Conservation (phyloP, 2,113 vertebrate species). For the Indri indri region DNA sequence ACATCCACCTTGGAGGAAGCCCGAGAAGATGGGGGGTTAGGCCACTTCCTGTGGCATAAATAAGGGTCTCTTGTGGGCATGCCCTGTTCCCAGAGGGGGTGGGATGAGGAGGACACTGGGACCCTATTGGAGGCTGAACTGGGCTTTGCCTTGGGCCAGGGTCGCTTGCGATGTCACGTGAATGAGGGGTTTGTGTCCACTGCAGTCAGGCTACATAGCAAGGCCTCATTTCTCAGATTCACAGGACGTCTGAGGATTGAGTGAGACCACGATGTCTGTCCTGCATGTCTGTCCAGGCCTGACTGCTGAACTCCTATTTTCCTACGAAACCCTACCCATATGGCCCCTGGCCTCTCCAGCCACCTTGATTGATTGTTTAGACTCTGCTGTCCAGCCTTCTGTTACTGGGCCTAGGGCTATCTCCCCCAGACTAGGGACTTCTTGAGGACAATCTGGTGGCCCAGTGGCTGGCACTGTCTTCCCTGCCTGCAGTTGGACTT, state of each 20-base stretch:
- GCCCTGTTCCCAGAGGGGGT: neutral
- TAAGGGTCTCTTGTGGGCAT: neutral
- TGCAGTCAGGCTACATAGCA: neutral
- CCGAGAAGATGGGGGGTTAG: neutral
- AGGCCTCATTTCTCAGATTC: neutral
- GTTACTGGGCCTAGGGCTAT: neutral
- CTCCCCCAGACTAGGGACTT: neutral
- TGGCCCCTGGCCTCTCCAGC: neutral
- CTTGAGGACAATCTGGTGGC: neutral
- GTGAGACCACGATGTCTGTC: neutral
- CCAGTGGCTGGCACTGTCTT: neutral
- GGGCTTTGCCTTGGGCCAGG: too few relatives aligned
- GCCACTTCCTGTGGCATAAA: neutral
- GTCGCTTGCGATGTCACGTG: too few relatives aligned
- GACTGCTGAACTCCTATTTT: neutral
- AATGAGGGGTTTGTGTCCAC: neutral
- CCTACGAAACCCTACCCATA: neutral
- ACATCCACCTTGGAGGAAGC: neutral
- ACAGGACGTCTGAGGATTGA: neutral
- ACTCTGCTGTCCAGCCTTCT: neutral
- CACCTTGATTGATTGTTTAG: neutral
- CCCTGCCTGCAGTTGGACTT: neutral
- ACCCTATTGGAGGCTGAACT: neutral
- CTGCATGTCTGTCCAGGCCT: neutral
- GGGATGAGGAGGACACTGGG: neutral